phyloP scores from a whole-genome alignment of 2,888 invertebrate genomes.

The Druceiella hillmani region DNA sequence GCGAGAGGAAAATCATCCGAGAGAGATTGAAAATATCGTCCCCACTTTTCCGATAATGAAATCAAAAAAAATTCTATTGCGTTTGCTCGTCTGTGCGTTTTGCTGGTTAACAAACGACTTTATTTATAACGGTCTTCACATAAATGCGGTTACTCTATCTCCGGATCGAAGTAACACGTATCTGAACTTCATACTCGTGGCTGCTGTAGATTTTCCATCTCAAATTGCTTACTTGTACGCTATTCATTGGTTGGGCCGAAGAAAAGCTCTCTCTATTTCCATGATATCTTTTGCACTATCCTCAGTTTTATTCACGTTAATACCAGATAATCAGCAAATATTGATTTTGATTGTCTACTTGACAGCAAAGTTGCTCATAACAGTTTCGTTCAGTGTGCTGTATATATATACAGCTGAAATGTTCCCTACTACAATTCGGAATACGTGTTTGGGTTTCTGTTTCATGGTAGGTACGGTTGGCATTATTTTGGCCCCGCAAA shows the following conservation, averaged over 20 bases:
- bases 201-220: conserved; percentile 54
- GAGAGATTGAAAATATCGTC: neutral
- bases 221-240: conserved; percentile 48
- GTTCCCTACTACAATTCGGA: conserved; percentile 3
- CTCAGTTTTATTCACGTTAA: conserved; percentile 51
- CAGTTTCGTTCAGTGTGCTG: neutral
- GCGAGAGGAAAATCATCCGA: neutral
- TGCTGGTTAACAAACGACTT: conserved; percentile 62
- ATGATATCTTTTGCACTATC: too few species aligned
- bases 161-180: conserved; percentile 60
- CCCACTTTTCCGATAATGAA: neutral
- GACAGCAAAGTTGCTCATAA: neutral
- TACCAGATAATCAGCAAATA: conserved; percentile 22
- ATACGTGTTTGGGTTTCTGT: conserved; percentile 2
- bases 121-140: conserved; percentile 61
- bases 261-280: conserved; percentile 42
- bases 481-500: conserved; percentile 23
- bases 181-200: conserved; percentile 34
- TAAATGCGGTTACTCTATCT: conserved; percentile 55
- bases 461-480: conserved; percentile 21
- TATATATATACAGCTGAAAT: conserved; percentile 2
- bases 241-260: conserved; percentile 49
- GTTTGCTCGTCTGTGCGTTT: conserved; percentile 46
- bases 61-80: neutral
- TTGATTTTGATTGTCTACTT: neutral